Base-by-base conservation (phyloP, 1,140 invertebrate species). In the Drosophila ogumai region DNA sequence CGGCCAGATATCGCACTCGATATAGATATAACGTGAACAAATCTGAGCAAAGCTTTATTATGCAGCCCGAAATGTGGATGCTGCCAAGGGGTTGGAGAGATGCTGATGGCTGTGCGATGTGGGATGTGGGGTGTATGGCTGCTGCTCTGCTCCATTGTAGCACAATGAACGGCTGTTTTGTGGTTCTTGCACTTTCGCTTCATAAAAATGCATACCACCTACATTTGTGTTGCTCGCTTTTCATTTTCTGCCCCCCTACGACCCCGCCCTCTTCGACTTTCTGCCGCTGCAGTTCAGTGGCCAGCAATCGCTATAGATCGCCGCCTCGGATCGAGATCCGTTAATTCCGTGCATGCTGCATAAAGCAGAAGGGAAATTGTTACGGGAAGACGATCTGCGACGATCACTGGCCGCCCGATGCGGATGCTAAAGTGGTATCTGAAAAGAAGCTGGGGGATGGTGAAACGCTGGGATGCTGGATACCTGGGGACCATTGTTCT, bases 111-210 rank as follows among this genome's bases (percentile, higher is more conserved):
- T 46, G 47, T 50, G 47, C 25, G 15, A 10, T 50, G 47, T 50
- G 28, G 25, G 13, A 10, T 50, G 47, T 50, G 47, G 32, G 13
- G 25, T 28, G 47, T 50, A 15, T 50, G 7, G 8, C 3, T 13
- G 22, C 22, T 22, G 32, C 44, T 72, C 52, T 22, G 32, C 44
- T 72, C 52, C 69, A 73, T 73, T 73, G 69, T 73, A 57, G 81
- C 73, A 86, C 81, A 84, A 84, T 84, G 81, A 84, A 84, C 81
- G 81, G 81, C 71, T 59, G 74, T 46, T 85, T 84, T 63, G 75
- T 84, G 81, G 76, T 84, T 88, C 84, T 87, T 88, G 85, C 84
- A 88, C 84, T 88, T 88, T 88, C 84, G 82, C 84, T 90, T 71
- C 74, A 84, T 88, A 84, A 84, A 77, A 88, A 88, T 88, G 84